Evolutionary conservation across 2,797 vertebrate genomes (phyloP), one percentile per base, ranked within the genome.

Genomic region (Lerista edwardsae): DNA sequence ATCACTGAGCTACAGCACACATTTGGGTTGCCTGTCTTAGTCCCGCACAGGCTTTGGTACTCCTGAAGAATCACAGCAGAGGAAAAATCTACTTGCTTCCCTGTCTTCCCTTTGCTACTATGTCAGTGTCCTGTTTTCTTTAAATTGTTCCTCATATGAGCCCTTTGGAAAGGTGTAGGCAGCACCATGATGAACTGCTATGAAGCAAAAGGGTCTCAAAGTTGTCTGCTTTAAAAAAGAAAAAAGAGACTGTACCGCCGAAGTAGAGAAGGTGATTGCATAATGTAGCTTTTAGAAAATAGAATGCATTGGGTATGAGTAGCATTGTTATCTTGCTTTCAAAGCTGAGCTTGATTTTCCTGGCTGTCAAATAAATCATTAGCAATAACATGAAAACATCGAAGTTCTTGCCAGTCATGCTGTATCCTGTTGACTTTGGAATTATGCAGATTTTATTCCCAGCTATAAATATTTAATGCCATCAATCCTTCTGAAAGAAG

Each of bases 391-490:
- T 62, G 47, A 88, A 84, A 0, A 71, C 84, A 61, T n/a, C 84
- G 61, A 88, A 89, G 51, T 81, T 82, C 77, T 9, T 31, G 68
- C 12, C 72, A 39, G 64, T 31, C 4, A 0, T 69, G 64, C 79
- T 57, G 61, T 83, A 61, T 89, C 4, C 79, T 88, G 77, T 79
- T 84, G 57, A 51, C 79, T 81, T 84, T 65, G 82, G 75, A 71
- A 89, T 90, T 75, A 1, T 68, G 71, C 79, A 69, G 34, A 29
- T 69, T 87, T 89, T 83, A 86, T 86, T 87, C 19, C 2, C 7
- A 90, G 76, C 84, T 72, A 10, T 73, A 71, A 90, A 79, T 82
- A 69, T 31, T 90, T 88, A 87, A 83, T 81, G 3, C 47, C 79
- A n/a, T 82, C 3, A 1, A 57, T 84, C 76, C 27, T 1, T 69